These are phyloP conservation scores for Melanchra persicariae DNA, from an alignment of 2,888 invertebrate species.

Conservation along the genomic window DNA sequence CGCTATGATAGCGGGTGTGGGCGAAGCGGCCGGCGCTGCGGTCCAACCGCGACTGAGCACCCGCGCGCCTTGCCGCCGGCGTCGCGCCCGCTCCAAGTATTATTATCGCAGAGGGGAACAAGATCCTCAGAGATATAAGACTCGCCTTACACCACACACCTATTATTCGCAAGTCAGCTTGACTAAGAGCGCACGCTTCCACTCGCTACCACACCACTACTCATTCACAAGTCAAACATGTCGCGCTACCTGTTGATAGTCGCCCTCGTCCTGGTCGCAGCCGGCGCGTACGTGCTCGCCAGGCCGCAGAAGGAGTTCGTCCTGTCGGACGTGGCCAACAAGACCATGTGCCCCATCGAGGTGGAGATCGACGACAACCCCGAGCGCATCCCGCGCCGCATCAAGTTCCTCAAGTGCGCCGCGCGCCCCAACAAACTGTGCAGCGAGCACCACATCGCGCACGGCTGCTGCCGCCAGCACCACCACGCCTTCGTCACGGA, in stretches of 20 bases:
- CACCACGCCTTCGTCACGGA: constrained; percentile 77
- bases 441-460: constrained; percentile 72
- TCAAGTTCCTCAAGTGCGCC: constrained; percentile 84
- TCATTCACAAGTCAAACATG: constrained; percentile 51
- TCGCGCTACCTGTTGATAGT: constrained; percentile 52
- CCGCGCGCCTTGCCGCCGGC: constrained; percentile 25
- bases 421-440: constrained; percentile 79
- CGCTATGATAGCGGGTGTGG: neutral
- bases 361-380: constrained; percentile 77
- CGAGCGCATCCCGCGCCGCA: constrained; percentile 81
- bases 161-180: constrained; percentile 76
- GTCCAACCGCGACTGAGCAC: constrained; percentile 2
- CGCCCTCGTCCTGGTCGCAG: constrained; percentile 56
- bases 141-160: constrained; percentile 64
- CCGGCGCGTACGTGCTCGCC: constrained; percentile 64
- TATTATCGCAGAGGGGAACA: constrained; percentile 26
- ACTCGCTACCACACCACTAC: constrained; percentile 40
- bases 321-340: constrained; percentile 77
- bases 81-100: constrained; percentile 29
- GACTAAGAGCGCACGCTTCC: constrained; percentile 71
- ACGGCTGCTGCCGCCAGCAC: constrained; percentile 83
- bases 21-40: neutral
- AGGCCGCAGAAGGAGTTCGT: constrained; percentile 71
- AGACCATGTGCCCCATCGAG: constrained; percentile 83
- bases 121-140: constrained; percentile 59